These are phyloP conservation scores for Cremastinae sp. DNA, from an alignment of 2,888 invertebrate species.

Conservation along the genomic window DNA sequence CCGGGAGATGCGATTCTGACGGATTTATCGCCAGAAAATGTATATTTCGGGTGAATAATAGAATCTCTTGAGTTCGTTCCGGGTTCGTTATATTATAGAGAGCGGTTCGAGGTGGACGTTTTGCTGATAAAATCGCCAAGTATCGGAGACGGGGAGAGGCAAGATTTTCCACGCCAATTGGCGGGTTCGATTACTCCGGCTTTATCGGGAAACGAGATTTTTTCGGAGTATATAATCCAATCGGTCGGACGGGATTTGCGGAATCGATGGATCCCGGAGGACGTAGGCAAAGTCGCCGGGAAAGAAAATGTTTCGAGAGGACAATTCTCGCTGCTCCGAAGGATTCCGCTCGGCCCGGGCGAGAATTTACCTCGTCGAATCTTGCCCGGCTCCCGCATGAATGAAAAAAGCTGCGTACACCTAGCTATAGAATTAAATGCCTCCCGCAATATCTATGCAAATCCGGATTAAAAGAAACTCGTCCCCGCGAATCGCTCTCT, in stretches of 20 bases:
- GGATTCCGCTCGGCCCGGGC: constrained; percentile 34
- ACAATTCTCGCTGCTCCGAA: constrained; percentile 36
- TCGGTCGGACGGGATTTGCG: constrained; percentile 41
- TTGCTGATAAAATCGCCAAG: constrained; percentile 7
- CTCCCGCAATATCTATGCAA: constrained; percentile 53
- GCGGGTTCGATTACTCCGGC: constrained; percentile 24
- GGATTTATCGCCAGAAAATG: too few species aligned
- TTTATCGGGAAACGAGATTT: constrained; percentile 14
- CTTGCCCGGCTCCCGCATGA: too few species aligned
- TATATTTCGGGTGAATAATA: too few species aligned
- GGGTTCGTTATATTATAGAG: too few species aligned
- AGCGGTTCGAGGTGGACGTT: background rate
- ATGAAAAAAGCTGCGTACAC: constrained; percentile 25
- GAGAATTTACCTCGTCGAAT: constrained; percentile 21
- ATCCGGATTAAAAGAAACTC: constrained; percentile 55
- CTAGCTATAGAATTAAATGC: constrained; percentile 48
- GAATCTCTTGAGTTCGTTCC: too few species aligned
- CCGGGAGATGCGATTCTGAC: too few species aligned
- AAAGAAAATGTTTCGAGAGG: background rate
- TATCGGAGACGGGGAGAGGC: background rate
- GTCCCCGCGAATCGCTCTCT: constrained; percentile 31
- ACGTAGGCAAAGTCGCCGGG: constrained; percentile 11
- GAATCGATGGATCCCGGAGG: constrained; percentile 24
- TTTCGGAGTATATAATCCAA: constrained; percentile 38
- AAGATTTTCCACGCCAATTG: constrained; percentile 12